phyloP scores from a whole-genome alignment of 1,140 invertebrate genomes.

The Dufourea novaeangliae region DNA sequence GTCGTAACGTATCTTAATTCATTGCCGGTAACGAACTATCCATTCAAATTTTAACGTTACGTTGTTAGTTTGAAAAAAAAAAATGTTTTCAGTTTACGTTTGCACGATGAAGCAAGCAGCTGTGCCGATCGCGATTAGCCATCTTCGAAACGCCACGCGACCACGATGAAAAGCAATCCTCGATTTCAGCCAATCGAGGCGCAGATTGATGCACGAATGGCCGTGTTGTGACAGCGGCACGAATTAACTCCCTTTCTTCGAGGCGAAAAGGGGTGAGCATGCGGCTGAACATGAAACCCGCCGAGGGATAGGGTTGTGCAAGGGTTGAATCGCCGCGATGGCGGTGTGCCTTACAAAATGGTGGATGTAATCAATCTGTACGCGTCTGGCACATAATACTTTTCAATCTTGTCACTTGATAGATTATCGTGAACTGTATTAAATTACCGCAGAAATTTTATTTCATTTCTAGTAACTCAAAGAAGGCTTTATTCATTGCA shows the following conservation, averaged over 20 bases:
- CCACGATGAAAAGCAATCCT: constrained; percentile 32
- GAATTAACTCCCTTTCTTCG: constrained; percentile 60
- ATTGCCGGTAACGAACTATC: not conserved
- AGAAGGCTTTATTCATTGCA: no score
- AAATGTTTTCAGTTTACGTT: not conserved
- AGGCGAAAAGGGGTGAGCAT: constrained; percentile 61
- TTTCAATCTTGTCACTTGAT: not conserved
- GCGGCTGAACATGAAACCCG: constrained; percentile 49
- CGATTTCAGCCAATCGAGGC: constrained; percentile 65
- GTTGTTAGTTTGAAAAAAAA: not conserved
- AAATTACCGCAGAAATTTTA: no score
- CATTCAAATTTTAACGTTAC: no score
- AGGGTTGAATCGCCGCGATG: constrained; percentile 63
- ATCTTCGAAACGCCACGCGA: not conserved
- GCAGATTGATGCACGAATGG: constrained; percentile 70
- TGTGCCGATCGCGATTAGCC: constrained; percentile 21
- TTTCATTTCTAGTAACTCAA: no score
- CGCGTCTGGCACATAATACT: not conserved
- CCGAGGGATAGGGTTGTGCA: constrained; percentile 70
- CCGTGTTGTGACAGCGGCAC: constrained; percentile 70
- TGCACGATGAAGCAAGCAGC: not conserved
- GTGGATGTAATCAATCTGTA: constrained; percentile 32
- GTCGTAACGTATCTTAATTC: not conserved
- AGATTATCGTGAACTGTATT: no score
- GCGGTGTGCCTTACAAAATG: constrained; percentile 72